Evolutionary conservation across 2,113 vertebrate genomes (phyloP).

Genomic region (Antennarius striatus): DNA sequence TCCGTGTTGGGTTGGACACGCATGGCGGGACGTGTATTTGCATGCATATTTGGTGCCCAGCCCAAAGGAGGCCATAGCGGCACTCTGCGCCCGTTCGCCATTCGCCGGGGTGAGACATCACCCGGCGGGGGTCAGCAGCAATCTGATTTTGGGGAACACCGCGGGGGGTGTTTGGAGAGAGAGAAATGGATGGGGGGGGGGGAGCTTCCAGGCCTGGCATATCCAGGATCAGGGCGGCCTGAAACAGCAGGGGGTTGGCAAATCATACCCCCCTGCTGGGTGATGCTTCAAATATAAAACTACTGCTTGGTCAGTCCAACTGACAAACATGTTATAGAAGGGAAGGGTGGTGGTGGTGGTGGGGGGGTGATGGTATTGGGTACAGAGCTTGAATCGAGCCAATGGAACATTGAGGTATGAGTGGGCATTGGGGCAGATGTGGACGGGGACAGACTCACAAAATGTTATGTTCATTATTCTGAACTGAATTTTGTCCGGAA

Average conservation of each 20-base stretch:
- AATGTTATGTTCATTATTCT: too few species aligned
- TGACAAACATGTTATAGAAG: conserved; percentile 45
- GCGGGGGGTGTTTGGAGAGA: conserved; percentile 37
- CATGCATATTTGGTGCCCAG: conserved; percentile 54
- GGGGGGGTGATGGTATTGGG: conserved; percentile 7
- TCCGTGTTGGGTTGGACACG: conserved; percentile 24
- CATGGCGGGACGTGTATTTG: conserved; percentile 56
- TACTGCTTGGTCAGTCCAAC: conserved; percentile 54
- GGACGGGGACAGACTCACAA: too few species aligned
- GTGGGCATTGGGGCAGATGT: too few species aligned
- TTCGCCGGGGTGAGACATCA: conserved; percentile 67
- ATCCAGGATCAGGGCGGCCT: conserved; percentile 61
- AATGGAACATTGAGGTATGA: too few species aligned
- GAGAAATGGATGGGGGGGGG: conserved; percentile 31
- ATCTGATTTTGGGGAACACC: conserved; percentile 67
- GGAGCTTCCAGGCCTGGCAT: conserved; percentile 65
- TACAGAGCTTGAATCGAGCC: too few species aligned
- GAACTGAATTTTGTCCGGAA: too few species aligned
- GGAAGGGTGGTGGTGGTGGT: background rate
- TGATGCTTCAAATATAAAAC: conserved; percentile 59
- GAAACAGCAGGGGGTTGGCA: conserved; percentile 45
- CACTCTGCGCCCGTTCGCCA: conserved; percentile 43
- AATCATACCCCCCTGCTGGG: conserved; percentile 50
- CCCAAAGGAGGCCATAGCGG: conserved; percentile 48
- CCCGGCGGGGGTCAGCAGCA: conserved; percentile 64